Base-by-base conservation (phyloP, 2,113 vertebrate genomes). In the Zeus faber region DNA sequence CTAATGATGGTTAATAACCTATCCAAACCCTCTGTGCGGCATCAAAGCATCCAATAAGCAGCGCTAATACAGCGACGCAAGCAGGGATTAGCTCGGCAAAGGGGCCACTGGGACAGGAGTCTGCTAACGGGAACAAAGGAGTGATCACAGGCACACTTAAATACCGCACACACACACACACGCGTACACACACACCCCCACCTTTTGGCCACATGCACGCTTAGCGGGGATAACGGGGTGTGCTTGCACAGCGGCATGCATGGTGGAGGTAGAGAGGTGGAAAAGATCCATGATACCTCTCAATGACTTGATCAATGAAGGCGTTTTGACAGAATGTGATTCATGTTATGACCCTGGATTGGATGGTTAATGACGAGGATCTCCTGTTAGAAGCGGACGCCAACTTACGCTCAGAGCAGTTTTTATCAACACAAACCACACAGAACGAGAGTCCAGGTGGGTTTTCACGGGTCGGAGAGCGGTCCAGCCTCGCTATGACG, bases 1-100 rank as follows among this genome's bases (percentile, higher is more conserved):
- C 57, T 83, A 83, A 86, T 85, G 80, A 87, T 68, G 78, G 71
- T 78, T 84, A 86, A 85, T 81, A 65, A 70, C 26, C 62, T 58
- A 52, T 52, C 67, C 65, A 76, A 81, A 78, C 77, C 70, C 72
- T 70, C 57, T 49, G 46, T 54, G 62, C 64, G 58, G 72, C 72
- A 80, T 87, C 83, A 85, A 83, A 80, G 76, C 62, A 46, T 49
- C 66, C 54, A 54, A 63, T 50, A 70, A 77, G 61, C 68, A 39
- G 50, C 26, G 62, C 67, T 81, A 76, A 80, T 76, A 72, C 59
- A 64, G 52, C 46, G 5, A 53, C 57, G 62, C 64, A 68, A 41
- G 65, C 54, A 67, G 64, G 75, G 81, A 85, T 83, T 76, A 80
- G 29, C 6, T 45, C 1, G 23, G 52, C 50, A 51, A 74, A 77